These are phyloP conservation scores for Himalopsyche japonica DNA, from an alignment of 2,888 invertebrate species.

Conservation along the genomic window DNA sequence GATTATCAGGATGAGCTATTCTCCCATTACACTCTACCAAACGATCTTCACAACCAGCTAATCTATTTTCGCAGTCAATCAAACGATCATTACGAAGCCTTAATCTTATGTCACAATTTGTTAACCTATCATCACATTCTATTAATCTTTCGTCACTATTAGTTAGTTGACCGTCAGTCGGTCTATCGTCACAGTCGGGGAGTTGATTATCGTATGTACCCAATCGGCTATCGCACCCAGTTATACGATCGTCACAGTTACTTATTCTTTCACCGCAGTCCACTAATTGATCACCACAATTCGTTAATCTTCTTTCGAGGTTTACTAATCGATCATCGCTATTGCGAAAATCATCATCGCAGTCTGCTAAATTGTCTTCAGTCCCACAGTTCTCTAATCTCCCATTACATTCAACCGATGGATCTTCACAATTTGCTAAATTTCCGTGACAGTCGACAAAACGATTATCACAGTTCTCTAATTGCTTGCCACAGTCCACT, in stretches of 20 bases:
- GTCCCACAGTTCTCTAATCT: not conserved
- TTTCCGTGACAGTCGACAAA: not conserved
- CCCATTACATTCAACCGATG: not conserved
- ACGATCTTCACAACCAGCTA: not conserved
- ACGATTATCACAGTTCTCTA: slow-evolving; percentile 1
- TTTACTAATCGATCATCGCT: not conserved
- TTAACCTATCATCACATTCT: slow-evolving; percentile 15
- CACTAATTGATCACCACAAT: slow-evolving; percentile 6
- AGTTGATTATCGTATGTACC: slow-evolving; percentile 4
- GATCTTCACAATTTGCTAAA: slow-evolving; percentile 7
- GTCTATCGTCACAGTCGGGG: not conserved
- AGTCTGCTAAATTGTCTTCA: slow-evolving; percentile 7
- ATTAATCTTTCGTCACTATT: slow-evolving; percentile 1
- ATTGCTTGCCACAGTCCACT: slow-evolving; percentile 14
- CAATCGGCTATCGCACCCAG: not conserved
- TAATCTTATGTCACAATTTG: slow-evolving; percentile 9
- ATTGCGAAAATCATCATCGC: slow-evolving; percentile 2
- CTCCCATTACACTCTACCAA: not conserved
- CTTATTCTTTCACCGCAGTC: not conserved
- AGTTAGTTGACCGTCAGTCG: slow-evolving; percentile 1
- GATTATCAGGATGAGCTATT: slow-evolving; percentile 1
- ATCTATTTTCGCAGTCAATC: not conserved
- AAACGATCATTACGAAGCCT: not conserved
- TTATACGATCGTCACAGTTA: slow-evolving; percentile 12
- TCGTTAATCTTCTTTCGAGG: slow-evolving; percentile 11